Percentiles rank a stretch among this genome's conserved stretches.
These are phyloP conservation scores for Psittacula cyanocephala DNA, from an alignment of 2,113 vertebrate genomes.

Conservation along the genomic window DNA sequence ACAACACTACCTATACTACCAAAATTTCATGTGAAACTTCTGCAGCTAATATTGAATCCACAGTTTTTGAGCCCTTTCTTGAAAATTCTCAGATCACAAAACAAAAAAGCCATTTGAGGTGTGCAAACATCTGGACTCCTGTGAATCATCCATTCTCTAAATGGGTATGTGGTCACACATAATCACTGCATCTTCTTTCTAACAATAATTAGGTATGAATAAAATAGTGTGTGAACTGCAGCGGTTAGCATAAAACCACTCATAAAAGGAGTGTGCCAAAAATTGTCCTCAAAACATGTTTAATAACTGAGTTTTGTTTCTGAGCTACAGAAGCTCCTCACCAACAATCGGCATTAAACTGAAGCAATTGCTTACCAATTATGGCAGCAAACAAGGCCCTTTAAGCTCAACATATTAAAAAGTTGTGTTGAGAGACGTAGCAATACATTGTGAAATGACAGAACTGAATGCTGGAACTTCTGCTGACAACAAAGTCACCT, in stretches of 20 bases:
- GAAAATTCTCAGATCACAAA: neutral
- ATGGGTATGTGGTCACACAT: neutral
- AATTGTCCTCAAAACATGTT: neutral
- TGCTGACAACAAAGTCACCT: constrained; percentile 17
- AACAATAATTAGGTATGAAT: neutral
- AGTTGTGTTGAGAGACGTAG: neutral
- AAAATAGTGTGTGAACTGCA: neutral
- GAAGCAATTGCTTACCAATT: neutral
- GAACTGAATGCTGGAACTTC: constrained; percentile 8
- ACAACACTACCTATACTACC: neutral
- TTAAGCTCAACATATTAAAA: neutral
- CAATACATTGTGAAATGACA: neutral
- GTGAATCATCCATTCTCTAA: neutral
- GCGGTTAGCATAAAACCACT: constrained; percentile 12
- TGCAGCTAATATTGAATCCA: neutral
- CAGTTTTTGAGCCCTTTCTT: neutral
- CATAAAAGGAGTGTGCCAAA: neutral
- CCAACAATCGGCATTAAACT: neutral
- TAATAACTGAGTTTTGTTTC: neutral
- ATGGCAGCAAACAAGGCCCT: neutral
- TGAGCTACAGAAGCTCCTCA: neutral
- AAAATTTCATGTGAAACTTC: neutral
- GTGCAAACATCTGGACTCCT: neutral
- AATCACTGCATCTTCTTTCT: neutral
- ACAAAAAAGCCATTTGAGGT: neutral